phyloP scores from a whole-genome alignment of 2,888 invertebrate genomes.

The Dasysyrphus albostriatus region DNA sequence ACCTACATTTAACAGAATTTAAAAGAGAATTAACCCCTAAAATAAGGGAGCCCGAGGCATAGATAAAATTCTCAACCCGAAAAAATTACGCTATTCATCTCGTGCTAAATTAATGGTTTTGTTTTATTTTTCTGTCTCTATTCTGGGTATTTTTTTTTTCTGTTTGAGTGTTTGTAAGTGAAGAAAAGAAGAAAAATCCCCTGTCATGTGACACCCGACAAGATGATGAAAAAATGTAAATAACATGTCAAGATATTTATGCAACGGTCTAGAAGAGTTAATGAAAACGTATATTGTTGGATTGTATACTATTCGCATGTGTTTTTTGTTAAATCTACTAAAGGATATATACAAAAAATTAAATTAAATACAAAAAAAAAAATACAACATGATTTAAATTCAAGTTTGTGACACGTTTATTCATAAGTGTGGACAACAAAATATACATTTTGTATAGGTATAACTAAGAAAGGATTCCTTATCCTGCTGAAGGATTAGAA shows the following conservation, averaged over 20 bases:
- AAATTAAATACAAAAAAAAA: neutral
- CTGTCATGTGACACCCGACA: conserved; percentile 39
- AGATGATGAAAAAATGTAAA: conserved; percentile 32
- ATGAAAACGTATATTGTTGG: conserved; percentile 54
- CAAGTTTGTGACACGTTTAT: neutral
- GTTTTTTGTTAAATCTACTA: neutral
- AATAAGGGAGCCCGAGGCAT: conserved; percentile 28
- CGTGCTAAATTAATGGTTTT: conserved; percentile 33
- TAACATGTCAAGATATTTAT: conserved; percentile 54
- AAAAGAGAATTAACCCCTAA: conserved; percentile 36
- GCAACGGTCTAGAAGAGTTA: conserved; percentile 59
- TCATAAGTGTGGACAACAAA: neutral
- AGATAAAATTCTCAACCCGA: conserved; percentile 11
- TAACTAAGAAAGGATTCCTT: conserved; percentile 6
- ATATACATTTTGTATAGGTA: neutral
- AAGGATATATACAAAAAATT: neutral
- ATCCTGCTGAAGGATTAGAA: conserved; percentile 37
- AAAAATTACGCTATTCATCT: conserved; percentile 37
- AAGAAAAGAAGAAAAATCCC: neutral
- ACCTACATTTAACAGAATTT: conserved; percentile 67
- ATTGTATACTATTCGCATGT: neutral
- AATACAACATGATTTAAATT: conserved; percentile 23
- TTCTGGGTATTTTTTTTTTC: conserved; percentile 27
- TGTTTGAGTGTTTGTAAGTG: conserved; percentile 26
- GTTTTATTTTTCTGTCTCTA: conserved; percentile 13